Evolutionary conservation across 2,797 vertebrate species (phyloP), one percentile per base, ranked within the genome.

Genomic region (Enteromius radiatus): DNA sequence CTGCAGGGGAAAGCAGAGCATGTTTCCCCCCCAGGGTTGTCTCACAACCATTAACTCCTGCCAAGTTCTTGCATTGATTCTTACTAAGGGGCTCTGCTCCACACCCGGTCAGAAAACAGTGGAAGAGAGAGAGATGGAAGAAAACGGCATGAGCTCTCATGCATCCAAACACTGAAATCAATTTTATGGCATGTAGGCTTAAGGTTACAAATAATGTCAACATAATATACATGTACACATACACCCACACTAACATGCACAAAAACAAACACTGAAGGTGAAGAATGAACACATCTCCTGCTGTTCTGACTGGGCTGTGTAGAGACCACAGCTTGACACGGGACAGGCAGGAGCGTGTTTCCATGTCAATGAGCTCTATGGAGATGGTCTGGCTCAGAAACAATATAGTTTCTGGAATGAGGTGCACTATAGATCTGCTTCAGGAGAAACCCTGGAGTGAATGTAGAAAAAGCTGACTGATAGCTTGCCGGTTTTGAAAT

Each of bases 1-100:
- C 76, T 73, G 56, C 23, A 14, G 74, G 71, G 71, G 74, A 52
- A 81, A 74, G 14, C 59, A 38, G 59, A 86, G 65, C 74, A 76
- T 80, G 77, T 56, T 59, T 65, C 80, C 65, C 43, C 81, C 77
- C 47, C 70, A 76, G 59, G 45, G 59, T 68, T 78, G 59, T 81
- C 56, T 78, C 73, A 47, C 45, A 77, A 71, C 74, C 78, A 73
- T 84, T 71, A 73, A 54, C 65, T 80, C 59, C 56, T 80, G 76
- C 76, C 64, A 84, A 77, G 26, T 59, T 52, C 12, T 33, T 12
- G 31, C 80, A 74, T 23, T 59, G 56, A 71, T 80, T 70, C 69
- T 45, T 63, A 78, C 63, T 54, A 45, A 87, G 78, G 49, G 78
- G 67, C 41, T 45, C 21, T 23, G 31, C 38, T 38, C 49, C 52